Evolutionary conservation across 2,888 invertebrate genomes (phyloP).

Genomic region (Microplitis deprimator): DNA sequence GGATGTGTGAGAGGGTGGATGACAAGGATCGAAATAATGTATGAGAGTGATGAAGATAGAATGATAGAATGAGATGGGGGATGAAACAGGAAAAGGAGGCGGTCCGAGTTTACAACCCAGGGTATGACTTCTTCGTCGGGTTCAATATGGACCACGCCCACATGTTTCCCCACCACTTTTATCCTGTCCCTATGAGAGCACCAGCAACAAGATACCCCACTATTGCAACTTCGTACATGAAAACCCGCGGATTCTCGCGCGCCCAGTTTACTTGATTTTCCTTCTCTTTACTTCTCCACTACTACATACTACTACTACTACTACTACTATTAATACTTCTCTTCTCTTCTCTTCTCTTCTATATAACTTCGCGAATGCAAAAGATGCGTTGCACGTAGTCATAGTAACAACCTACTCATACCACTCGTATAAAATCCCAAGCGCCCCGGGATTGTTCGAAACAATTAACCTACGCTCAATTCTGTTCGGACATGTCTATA

Average conservation of each 20-base stretch:
- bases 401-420: neutral
- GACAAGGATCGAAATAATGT: conserved; percentile 41
- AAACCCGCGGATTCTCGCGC: conserved; percentile 43
- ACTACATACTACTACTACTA: neutral
- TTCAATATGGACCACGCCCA: conserved; percentile 58
- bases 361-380: neutral
- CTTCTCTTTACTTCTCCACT: conserved; percentile 6
- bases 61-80: conserved; percentile 45
- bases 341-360: conserved; percentile 26
- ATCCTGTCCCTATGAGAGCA: conserved; percentile 46
- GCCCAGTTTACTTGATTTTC: conserved; percentile 44
- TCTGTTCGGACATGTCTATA: conserved; percentile 61
- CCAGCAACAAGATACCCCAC: conserved; percentile 41
- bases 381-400: neutral
- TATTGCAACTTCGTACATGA: conserved; percentile 25
- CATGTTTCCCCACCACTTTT: conserved; percentile 52
- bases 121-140: conserved; percentile 60
- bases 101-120: conserved; percentile 44
- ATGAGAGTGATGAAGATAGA: conserved; percentile 42
- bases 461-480: conserved; percentile 71
- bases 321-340: neutral
- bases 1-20: conserved; percentile 23
- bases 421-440: conserved; percentile 52
- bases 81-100: conserved; percentile 42
- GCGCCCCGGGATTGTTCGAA: conserved; percentile 67